A percentile compares a stretch with the other conserved stretches of the same genome.
These are phyloP conservation scores for Trilocha varians DNA, from an alignment of 2,888 invertebrate species.

Conservation along the genomic window DNA sequence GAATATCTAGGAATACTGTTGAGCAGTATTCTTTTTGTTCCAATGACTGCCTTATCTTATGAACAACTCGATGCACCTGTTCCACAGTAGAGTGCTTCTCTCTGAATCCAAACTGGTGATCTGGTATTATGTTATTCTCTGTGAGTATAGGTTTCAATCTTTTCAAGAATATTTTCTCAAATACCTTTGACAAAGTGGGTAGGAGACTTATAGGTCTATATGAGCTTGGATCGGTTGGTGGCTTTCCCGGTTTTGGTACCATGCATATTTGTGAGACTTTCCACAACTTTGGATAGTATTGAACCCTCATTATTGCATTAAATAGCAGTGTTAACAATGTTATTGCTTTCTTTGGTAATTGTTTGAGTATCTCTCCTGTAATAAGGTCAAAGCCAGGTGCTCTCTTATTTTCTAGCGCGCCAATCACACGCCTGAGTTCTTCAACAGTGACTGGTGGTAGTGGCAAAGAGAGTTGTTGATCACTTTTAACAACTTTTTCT, in stretches of 20 bases:
- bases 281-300: too few species aligned
- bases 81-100: too few species aligned
- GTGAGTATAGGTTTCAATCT: background rate
- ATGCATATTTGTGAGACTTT: too few species aligned
- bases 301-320: too few species aligned
- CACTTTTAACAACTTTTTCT: background rate
- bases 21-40: background rate
- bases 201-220: too few species aligned
- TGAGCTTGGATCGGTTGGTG: too few species aligned
- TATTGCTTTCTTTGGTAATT: constrained; percentile 4
- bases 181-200: too few species aligned
- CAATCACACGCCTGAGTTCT: background rate
- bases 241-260: too few species aligned
- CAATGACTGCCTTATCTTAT: too few species aligned
- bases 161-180: background rate
- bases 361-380: background rate
- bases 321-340: background rate
- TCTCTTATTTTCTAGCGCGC: background rate
- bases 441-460: background rate
- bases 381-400: constrained; percentile 5
- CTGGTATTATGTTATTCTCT: too few species aligned
- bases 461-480: background rate
- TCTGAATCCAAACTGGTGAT: too few species aligned
- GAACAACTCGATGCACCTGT: too few species aligned
- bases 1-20: background rate